Evolutionary conservation across 2,113 vertebrate species (phyloP).

Genomic region (Chaetops frenatus): DNA sequence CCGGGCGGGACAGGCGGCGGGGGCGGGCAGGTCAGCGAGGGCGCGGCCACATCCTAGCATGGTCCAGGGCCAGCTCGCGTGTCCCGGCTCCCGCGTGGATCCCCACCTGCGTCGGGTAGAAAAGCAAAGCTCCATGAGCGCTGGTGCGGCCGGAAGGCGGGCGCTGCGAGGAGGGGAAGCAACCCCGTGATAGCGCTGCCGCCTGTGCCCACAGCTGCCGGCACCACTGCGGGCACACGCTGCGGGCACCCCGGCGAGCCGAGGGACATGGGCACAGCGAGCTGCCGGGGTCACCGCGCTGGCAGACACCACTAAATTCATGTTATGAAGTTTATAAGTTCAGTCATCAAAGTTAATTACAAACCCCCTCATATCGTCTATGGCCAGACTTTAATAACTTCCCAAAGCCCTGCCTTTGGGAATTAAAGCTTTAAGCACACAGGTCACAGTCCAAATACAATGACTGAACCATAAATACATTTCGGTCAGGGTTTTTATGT

Average conservation of each 20-base stretch:
- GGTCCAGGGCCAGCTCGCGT: neutral
- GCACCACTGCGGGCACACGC: neutral
- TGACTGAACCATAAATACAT: neutral
- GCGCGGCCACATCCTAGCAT: neutral
- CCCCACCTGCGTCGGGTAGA: neutral
- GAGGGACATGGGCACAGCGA: fast-evolving
- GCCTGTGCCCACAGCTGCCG: neutral
- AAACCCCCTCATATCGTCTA: neutral
- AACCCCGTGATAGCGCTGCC: fast-evolving
- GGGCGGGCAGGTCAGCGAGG: neutral
- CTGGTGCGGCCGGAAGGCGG: fast-evolving
- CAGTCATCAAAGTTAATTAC: neutral
- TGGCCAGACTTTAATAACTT: neutral
- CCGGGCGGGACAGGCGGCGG: neutral
- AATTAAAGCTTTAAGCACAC: neutral
- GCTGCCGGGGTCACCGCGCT: neutral
- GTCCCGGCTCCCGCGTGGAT: neutral
- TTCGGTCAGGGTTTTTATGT: neutral
- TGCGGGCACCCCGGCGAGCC: fast-evolving
- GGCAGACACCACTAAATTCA: fast-evolving
- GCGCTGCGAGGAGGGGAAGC: neutral
- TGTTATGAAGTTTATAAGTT: neutral
- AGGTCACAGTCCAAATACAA: neutral
- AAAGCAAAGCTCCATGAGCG: neutral
- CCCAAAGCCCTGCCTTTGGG: neutral